Conservation (phyloP, 2,797 vertebrate genomes). For the Labroides dimidiatus region DNA sequence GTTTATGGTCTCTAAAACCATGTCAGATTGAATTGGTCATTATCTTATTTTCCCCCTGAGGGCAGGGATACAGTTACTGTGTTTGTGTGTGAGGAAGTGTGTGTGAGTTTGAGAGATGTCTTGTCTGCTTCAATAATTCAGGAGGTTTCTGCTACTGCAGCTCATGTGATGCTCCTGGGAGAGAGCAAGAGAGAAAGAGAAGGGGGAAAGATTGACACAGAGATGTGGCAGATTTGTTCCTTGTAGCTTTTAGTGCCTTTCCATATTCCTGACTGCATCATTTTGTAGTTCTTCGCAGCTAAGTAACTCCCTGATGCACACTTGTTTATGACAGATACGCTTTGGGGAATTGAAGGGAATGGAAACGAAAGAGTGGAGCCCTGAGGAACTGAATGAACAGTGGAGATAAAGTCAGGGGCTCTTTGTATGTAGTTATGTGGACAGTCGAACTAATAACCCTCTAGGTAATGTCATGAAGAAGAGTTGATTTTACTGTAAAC, state of each 20-base stretch:
- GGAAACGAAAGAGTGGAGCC: constrained; percentile 17
- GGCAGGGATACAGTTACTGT: constrained; percentile 66
- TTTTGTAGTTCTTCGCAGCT: constrained; percentile 51
- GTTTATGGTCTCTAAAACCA: constrained; percentile 73
- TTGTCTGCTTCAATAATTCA: constrained; percentile 81
- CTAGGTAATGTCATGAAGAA: constrained; percentile 32
- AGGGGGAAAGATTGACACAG: constrained; percentile 29
- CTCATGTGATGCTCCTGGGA: constrained; percentile 58
- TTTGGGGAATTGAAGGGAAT: constrained; percentile 43
- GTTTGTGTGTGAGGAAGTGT: constrained; percentile 51
- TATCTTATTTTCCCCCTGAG: constrained; percentile 71
- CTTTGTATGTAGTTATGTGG: constrained; percentile 8
- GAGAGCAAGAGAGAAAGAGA: not conserved
- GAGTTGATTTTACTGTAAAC: constrained; percentile 12
- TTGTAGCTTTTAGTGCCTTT: constrained; percentile 53
- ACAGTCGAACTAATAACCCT: constrained; percentile 43
- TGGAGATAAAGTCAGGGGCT: constrained; percentile 33
- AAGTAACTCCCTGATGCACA: constrained; percentile 27
- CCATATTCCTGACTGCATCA: constrained; percentile 41
- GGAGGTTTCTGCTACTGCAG: constrained; percentile 64
- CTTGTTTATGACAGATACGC: constrained; percentile 55
- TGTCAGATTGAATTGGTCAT: constrained; percentile 78
- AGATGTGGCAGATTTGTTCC: constrained; percentile 52
- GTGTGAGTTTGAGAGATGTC: constrained; percentile 64
- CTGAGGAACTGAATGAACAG: constrained; percentile 44